Evolutionary conservation across 35 echinoderm and acorn worm species (phyloP), one percentile per base, ranked within the genome.

Genomic region (Apostichopus parvimensis): DNA sequence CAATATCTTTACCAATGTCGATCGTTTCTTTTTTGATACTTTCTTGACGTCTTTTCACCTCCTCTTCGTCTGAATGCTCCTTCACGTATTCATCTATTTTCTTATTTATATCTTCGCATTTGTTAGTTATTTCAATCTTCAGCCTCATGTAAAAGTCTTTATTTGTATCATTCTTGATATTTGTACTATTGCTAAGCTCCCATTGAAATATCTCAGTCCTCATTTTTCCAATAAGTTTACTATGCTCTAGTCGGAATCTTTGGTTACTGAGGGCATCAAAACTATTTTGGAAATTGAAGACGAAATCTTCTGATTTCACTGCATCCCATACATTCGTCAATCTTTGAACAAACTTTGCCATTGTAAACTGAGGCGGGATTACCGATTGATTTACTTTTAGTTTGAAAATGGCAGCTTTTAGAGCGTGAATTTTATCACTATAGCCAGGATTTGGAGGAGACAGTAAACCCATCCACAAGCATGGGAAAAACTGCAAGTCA

Each of bases 201-300:
- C 86, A 88, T 4, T 66, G 60, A 4, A 71, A 13, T 23, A 88
- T 20, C 7, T 18, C 26, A 52, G 60, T 88, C 9, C 62, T 88
- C 86, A 88, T 71, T 70, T 64, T 17, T 4, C 6, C 86, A 15
- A 88, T 88, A 8, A 18, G 45, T 88, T 71, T 66, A 54, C 54
- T 88, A 34, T 88, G 86, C 22, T 88, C 60, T 23, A 88, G 52
- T 53, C 86, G 86, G 71, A 88, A 88, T 61, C 18, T 25, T 23
- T 54, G 86, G 17, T 88, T 64, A 61, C 86, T 70, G 8, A 91
- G 8, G 34, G 21, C 88, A 78, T 89, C 72, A 8, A 87, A 34
- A 22, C 64, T 64, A 65, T 93, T 93, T 57, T 93, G 82, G n/a
- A 93, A 93, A 78, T 80, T 76, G 14, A 93, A 93, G 5, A 93